Evolutionary conservation across 2,888 invertebrate species (phyloP), one percentile per base, ranked within the genome.

Genomic region (Itoplectis maculator): DNA sequence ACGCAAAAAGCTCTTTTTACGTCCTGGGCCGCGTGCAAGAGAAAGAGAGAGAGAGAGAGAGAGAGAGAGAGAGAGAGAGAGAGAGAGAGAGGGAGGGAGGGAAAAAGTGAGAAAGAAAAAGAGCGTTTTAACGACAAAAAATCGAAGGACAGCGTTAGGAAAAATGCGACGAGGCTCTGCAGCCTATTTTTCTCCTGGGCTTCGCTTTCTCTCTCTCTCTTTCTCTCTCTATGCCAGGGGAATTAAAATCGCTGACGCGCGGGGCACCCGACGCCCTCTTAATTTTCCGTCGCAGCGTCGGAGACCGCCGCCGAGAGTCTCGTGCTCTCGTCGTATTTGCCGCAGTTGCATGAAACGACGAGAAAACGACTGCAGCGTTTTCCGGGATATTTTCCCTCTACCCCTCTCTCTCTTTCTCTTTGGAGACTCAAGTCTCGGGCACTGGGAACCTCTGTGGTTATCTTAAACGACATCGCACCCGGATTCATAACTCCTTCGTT

Each of bases 201-300:
- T 13, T 4, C 13, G 11, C 54, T 13, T 15, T 5, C 49, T 49
- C 5, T 49, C 49, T 49, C 49, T 49, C 18, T 49, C 8, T 20
- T 13, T n/a, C n/a, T 0, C 13, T n/a, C 5, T 5, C 40, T 35
- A 11, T 51, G n/a, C 42, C 23, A 56, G 47, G 54, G 18, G 37
- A 59, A 81, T 76, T 73, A 76, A 65, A 82, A 56, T 68, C 63
- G 42, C 40, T 61, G 54, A 59, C 68, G 42, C 65, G 47, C 29
- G 65, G 20, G 69, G 72, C 40, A n/a, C 35, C 65, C 70, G 70
- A 80, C 79, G 82, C 70, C 82, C 66, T 68, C 80, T 79, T 82
- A 73, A 73, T 80, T 82, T 69, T 49, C 40, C 72, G 37, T 23
- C 29, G 54, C 49, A 61, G 45, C 59, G n/a, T 54, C 75, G 23